Evolutionary conservation across 2,888 invertebrate genomes (phyloP), one percentile per base, ranked within the genome.

Genomic region (Trissolcus brochymenae): DNA sequence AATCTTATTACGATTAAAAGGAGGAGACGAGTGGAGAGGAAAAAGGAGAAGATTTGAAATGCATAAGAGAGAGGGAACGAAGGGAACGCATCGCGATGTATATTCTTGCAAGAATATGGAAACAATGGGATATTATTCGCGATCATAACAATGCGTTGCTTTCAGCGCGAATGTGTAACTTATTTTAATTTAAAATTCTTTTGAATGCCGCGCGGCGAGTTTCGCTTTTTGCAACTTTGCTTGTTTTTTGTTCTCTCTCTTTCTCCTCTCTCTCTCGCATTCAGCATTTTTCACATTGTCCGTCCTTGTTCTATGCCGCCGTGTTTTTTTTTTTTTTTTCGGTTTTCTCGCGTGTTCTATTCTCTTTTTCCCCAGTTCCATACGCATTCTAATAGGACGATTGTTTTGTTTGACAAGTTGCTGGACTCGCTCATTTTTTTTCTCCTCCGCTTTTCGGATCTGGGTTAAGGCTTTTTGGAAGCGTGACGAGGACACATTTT

Each of bases 121-220:
- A 65, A 70, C 68, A 76, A 76, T 76, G 64, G 70, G 64, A 76
- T 67, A 76, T 68, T 76, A 70, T 76, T 70, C 76, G 71, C 61
- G 55, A 76, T 76, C 76, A 71, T 76, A 71, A 76, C 70, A 76
- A 76, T 76, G 76, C 76, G 76, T 61, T 61, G 59, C 61, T 76
- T 76, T 76, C 70, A 71, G 54, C 70, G 76, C 70, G 76, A 76
- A 76, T 76, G 62, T 76, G 71, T 76, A 76, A 76, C 76, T 76
- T 76, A 76, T 76, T 76, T 76, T 66, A 71, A 71, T 71, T 76
- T 59, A 76, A 71, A 76, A 76, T 76, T 76, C 76, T 76, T 76
- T 76, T 76, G 71, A 76, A 76, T 53, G 56, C 55, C 55, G 61
- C 66, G 59, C 54, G 25, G 25, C 75, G 68, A 59, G 59, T 66